A percentile compares a stretch with the other conserved stretches of the same genome.
Evolutionary conservation across 2,113 vertebrate genomes (phyloP).

Genomic region (Zosterops pallidus): DNA sequence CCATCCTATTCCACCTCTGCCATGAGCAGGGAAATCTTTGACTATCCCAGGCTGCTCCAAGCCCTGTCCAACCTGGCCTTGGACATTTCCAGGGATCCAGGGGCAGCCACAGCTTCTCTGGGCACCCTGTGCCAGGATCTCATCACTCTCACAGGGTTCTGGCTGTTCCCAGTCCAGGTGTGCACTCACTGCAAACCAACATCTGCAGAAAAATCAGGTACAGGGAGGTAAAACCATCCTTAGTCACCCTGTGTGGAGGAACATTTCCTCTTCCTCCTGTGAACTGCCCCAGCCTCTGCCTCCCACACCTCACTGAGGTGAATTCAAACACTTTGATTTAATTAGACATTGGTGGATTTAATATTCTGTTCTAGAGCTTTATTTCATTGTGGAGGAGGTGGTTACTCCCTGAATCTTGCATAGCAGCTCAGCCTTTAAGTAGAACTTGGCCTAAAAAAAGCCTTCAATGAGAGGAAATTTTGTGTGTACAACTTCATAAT

Average conservation of each 20-base stretch:
- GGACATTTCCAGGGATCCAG: neutral
- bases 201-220: neutral
- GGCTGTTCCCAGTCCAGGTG: neutral
- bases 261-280: neutral
- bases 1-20: fast-evolving
- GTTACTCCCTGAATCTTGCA: neutral
- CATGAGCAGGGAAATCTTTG: neutral
- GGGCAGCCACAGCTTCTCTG: neutral
- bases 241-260: neutral
- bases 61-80: neutral
- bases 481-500: neutral
- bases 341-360: neutral
- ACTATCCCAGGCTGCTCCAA: neutral
- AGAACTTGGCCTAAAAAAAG: neutral
- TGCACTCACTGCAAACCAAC: neutral
- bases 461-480: fast-evolving
- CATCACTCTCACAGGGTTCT: fast-evolving
- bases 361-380: neutral
- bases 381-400: neutral
- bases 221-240: neutral
- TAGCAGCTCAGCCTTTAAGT: neutral
- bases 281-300: neutral
- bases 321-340: neutral
- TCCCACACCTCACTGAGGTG: fast-evolving
- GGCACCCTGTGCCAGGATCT: neutral